phyloP scores from a whole-genome alignment of 1,140 invertebrate species.

The Drosophila sulfurigaster region DNA sequence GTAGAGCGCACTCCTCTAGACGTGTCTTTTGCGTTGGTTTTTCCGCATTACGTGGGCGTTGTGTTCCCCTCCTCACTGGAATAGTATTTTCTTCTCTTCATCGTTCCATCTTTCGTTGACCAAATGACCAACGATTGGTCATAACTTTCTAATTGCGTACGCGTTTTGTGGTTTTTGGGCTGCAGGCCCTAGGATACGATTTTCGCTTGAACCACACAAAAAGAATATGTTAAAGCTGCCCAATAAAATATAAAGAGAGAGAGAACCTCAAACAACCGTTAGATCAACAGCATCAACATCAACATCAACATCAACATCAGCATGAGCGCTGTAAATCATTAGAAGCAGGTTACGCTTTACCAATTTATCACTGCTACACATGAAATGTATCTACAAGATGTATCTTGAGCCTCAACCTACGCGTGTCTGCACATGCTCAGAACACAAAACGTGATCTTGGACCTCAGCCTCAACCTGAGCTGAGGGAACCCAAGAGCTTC shows the following conservation, averaged over 20 bases:
- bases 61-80: constrained; percentile 15
- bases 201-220: constrained; percentile 43
- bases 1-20: background rate
- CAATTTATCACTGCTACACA: constrained; percentile 78
- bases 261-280: constrained; percentile 66
- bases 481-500: background rate
- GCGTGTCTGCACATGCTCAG: constrained; percentile 74
- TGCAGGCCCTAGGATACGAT: constrained; percentile 42
- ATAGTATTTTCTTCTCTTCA: background rate
- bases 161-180: constrained; percentile 46
- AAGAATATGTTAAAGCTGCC: constrained; percentile 49
- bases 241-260: constrained; percentile 32
- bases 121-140: constrained; percentile 51
- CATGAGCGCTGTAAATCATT: constrained; percentile 71
- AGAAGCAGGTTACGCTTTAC: constrained; percentile 71
- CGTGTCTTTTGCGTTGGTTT: constrained; percentile 33
- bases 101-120: constrained; percentile 26
- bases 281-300: constrained; percentile 34
- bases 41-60: constrained; percentile 74
- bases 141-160: constrained; percentile 71
- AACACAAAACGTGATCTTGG: constrained; percentile 52
- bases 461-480: constrained; percentile 6
- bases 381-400: constrained; percentile 78
- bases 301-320: constrained; percentile 15
- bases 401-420: constrained; percentile 61